Evolutionary conservation across 1,140 invertebrate genomes (phyloP), one percentile per base, ranked within the genome.

Genomic region (Diorhabda elongata): DNA sequence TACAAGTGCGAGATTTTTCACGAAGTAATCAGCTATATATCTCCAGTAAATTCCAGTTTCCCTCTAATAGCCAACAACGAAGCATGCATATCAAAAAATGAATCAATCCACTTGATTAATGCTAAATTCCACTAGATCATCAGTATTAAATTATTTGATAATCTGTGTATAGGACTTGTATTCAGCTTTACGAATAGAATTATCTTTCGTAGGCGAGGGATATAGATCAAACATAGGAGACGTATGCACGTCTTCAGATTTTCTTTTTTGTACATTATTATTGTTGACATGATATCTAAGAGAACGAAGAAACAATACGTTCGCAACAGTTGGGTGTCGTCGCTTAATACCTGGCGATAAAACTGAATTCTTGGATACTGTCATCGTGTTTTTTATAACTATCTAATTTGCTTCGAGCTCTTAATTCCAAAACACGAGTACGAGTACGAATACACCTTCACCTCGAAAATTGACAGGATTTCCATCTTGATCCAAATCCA

Each of bases 171-270:
- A 65, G 9, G 58, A 59, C 47, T 44, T 5, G 9, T 7, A 44
- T 59, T 69, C 68, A 7, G 47, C 43, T 65, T 69, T 69, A 5
- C 6, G 8, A n/a, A 68, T 68, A 41, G 59, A 62, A 11, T 68
- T 60, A 44, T 68, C 67, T n/a, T 43, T 58, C 7, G 11, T 60
- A 7, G 45, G 26, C 2, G 9, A 42, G 7, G n/a, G 61, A 44
- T 64, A 69, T 9, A 69, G 41, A 60, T 69, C 60, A 43, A 69
- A 69, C 45, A 47, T 69, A 45, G 42, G 62, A 47, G 66, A 67
- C 57, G 61, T 11, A 26, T 26, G 26, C 26, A 26, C 26, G 26
- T 26, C 26, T 26, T 26, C 26, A 26, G 26, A 26, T 26, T 26
- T 26, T 26, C 26, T 26, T 26, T 26, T 26, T 26, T 26, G 26